phyloP scores from a whole-genome alignment of 2,888 invertebrate genomes.

The Mystacides longicornis region DNA sequence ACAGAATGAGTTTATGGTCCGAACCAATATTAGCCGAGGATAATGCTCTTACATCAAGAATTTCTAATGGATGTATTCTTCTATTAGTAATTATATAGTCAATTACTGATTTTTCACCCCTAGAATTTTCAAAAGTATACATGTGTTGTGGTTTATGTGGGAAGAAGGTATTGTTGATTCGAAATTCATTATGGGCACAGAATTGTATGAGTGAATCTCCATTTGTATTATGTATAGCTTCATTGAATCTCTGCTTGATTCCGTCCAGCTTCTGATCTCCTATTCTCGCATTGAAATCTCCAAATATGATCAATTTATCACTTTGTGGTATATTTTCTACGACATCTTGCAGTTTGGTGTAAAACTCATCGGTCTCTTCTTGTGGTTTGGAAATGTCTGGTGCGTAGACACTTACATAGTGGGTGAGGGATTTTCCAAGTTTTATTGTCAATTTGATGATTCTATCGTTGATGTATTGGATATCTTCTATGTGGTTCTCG shows the following conservation, averaged over 20 bases:
- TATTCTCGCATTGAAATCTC: conserved; percentile 2
- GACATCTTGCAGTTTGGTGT: too few relatives aligned
- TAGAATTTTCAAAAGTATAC: not conserved
- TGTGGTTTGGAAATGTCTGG: not conserved
- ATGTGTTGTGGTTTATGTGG: too few relatives aligned
- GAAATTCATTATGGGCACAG: not conserved
- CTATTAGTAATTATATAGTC: too few relatives aligned
- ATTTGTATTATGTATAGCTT: not conserved
- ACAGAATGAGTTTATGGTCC: too few relatives aligned
- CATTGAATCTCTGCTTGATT: not conserved
- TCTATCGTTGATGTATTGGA: conserved; percentile 2
- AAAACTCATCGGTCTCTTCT: too few relatives aligned
- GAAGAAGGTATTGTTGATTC: too few relatives aligned
- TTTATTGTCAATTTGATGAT: not conserved
- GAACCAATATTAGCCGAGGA: too few relatives aligned
- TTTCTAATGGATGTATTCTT: too few relatives aligned
- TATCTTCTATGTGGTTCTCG: not conserved
- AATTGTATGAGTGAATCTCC: not conserved
- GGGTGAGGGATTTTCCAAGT: not conserved
- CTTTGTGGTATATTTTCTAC: not conserved
- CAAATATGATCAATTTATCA: too few relatives aligned
- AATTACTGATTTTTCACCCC: too few relatives aligned
- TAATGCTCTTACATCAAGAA: too few relatives aligned
- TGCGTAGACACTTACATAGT: not conserved
- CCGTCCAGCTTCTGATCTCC: not conserved